Evolutionary conservation across 2,113 vertebrate species (phyloP), one percentile per base, ranked within the genome.

Genomic region (Cephalopterus ornatus): DNA sequence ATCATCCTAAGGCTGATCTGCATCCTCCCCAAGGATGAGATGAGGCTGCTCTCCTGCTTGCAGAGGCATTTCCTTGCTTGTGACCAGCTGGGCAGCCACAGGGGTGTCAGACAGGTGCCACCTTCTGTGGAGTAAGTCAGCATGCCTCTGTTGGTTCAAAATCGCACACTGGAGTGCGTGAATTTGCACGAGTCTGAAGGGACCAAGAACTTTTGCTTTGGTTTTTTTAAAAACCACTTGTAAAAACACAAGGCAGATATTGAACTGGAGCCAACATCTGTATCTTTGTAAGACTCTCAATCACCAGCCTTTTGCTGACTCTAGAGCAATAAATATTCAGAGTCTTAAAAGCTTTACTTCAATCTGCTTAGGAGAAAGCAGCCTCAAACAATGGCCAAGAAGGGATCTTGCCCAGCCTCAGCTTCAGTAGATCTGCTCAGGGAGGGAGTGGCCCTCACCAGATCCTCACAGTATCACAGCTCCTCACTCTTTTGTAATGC

Each of bases 231-330:
- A n/a, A 96, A 80, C 74, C 91, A 92, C 93, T 96, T 94, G 70
- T 85, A 39, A 97, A 94, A 96, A 94, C 79, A 96, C 95, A 89
- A 96, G 70, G 89, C 79, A 92, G 85, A 93, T 93, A 96, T 18
- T 94, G 95, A 94, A 93, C 84, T 1, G 0, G 63, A 65, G 93
- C 93, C 84, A 93, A 84, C 66, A 92, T 91, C 87, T 96, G 93
- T 94, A 95, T 93, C 91, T 95, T 81, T 73, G 66, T 77, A 86
- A 97, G 85, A 74, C 59, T 91, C 47, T 70, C 74, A 85, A 88
- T 92, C 92, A 94, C 96, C 67, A 94, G 88, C 70, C 73, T 85
- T 97, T 95, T 95, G 93, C 93, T 96, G 93, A 93, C 93, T 96
- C 79, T 27, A 77, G 62, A 94, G 84, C 93, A 96, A 95, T 92